A percentile compares a stretch with the other conserved stretches of the same genome.
These are phyloP conservation scores for Meloidogyne floridensis DNA, from an alignment of 1,140 invertebrate species.

Conservation along the genomic window DNA sequence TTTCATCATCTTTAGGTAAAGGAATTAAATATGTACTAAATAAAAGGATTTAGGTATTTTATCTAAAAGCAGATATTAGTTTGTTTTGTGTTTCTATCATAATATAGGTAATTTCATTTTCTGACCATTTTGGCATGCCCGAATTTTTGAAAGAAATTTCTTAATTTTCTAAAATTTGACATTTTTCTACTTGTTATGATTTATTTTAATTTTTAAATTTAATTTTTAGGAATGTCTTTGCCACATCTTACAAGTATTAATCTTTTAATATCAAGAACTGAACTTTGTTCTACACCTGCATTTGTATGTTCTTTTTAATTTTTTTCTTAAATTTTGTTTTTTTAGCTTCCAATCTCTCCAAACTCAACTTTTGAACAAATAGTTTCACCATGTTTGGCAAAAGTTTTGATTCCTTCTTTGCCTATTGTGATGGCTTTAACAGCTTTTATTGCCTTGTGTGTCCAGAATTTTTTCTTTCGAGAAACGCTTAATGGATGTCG, in stretches of 20 bases:
- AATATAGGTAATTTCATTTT: too few relatives aligned
- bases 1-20: too few relatives aligned
- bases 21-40: too few relatives aligned
- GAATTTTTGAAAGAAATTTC: too few relatives aligned
- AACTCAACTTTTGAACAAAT: conserved; percentile 24
- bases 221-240: conserved; percentile 6
- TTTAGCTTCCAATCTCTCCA: background rate
- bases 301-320: background rate
- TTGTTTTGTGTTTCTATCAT: too few relatives aligned
- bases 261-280: conserved; percentile 1
- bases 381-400: conserved; percentile 27
- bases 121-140: too few relatives aligned
- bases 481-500: background rate
- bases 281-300: conserved; percentile 1
- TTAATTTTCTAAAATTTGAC: too few relatives aligned
- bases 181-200: too few relatives aligned
- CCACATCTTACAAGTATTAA: background rate
- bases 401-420: conserved; percentile 15
- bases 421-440: conserved; percentile 4
- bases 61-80: too few relatives aligned
- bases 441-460: conserved; percentile 3
- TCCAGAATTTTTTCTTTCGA: background rate
- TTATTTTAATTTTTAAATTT: conserved; percentile 13
- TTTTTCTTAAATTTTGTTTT: background rate
- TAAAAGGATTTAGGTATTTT: too few relatives aligned